phyloP scores from a whole-genome alignment of 2,113 vertebrate genomes.

The Pollimyrus isidori region DNA sequence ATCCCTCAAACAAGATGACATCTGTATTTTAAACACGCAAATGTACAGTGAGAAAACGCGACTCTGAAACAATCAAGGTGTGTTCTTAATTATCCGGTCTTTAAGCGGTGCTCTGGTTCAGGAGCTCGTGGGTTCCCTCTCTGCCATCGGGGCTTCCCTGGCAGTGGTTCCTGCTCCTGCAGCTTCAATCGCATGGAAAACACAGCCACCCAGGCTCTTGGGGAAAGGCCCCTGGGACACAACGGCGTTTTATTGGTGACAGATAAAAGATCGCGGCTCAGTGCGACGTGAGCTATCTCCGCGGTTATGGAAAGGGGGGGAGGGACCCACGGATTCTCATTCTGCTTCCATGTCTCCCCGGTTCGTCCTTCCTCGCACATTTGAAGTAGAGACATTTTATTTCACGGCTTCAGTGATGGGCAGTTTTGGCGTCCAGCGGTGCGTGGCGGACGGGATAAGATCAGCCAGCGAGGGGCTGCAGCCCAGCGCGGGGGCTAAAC shows the following conservation, averaged over 20 bases:
- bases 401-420: not conserved
- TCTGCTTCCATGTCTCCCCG: not conserved
- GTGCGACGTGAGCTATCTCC: not conserved
- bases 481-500: not conserved
- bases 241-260: slow-evolving; percentile 5
- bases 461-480: not conserved
- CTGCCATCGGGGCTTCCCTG: not conserved
- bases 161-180: not conserved
- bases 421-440: not conserved
- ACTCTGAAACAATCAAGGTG: not conserved
- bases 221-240: not conserved
- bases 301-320: not conserved
- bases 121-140: not conserved
- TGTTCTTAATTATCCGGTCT: not conserved
- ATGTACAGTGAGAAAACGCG: not conserved
- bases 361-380: not conserved
- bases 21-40: not conserved
- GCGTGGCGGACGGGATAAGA: not conserved
- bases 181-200: not conserved
- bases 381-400: not conserved
- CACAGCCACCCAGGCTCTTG: not conserved
- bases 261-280: not conserved
- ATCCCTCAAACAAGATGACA: not conserved
- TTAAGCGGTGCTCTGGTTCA: not conserved
- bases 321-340: not conserved